Evolutionary conservation across 2,797 vertebrate species (phyloP).

Genomic region (Myoxocephalus aenaeus): DNA sequence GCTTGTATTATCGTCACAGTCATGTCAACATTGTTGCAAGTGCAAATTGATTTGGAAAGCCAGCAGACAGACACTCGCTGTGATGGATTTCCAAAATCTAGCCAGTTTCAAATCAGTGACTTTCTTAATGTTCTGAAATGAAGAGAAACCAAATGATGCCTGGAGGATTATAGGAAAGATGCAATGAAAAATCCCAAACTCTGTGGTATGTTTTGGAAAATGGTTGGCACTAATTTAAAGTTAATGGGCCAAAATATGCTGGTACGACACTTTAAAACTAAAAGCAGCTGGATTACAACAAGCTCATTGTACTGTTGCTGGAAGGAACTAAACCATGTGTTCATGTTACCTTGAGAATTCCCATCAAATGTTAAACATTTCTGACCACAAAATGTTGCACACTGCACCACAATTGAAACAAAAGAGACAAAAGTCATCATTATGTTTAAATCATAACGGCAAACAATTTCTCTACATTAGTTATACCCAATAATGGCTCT

Average conservation of each 20-base stretch:
- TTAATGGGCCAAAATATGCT: background rate
- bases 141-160: slow-evolving; percentile 24
- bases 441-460: slow-evolving; percentile 13
- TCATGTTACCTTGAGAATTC: background rate
- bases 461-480: slow-evolving; percentile 31
- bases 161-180: background rate
- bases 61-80: slow-evolving; percentile 7
- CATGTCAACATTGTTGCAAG: slow-evolving; percentile 14
- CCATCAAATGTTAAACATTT: background rate
- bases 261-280: background rate
- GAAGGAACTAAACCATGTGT: background rate
- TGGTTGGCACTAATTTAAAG: background rate
- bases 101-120: slow-evolving; percentile 18
- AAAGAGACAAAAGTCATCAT: slow-evolving; percentile 15
- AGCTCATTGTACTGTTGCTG: slow-evolving; percentile 9
- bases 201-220: background rate
- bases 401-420: background rate
- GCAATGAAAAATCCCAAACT: slow-evolving; percentile 2
- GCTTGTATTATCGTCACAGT: slow-evolving; percentile 14
- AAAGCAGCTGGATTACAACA: background rate
- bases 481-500: slow-evolving; percentile 29
- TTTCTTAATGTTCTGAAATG: slow-evolving; percentile 27
- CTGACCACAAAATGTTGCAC: background rate
- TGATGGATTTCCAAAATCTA: slow-evolving; percentile 25
- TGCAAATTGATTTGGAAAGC: slow-evolving; percentile 26